These are phyloP conservation scores for Haplochromis vanheusdeni DNA, from an alignment of 2,113 vertebrate genomes.

Conservation along the genomic window DNA sequence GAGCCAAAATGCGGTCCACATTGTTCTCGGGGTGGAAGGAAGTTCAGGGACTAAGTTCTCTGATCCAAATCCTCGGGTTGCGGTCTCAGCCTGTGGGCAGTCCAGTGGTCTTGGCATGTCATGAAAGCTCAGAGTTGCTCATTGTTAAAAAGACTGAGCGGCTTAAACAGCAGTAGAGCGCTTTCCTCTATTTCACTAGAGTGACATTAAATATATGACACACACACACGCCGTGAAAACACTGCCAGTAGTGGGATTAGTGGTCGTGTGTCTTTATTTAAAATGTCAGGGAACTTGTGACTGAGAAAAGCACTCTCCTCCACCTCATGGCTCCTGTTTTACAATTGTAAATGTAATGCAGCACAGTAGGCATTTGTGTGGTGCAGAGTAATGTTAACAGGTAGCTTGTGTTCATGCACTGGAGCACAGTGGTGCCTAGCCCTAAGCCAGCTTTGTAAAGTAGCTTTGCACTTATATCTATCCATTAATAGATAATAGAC, in stretches of 20 bases:
- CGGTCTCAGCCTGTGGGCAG: background rate
- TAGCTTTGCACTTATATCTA: background rate
- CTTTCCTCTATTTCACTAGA: background rate
- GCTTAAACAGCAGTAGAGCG: background rate
- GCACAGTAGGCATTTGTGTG: background rate
- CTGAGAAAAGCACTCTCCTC: background rate
- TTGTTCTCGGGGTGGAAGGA: background rate
- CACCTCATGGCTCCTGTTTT: background rate
- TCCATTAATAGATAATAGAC: background rate
- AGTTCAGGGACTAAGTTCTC: background rate
- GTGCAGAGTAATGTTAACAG: background rate
- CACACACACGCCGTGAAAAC: background rate
- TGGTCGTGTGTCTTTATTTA: background rate
- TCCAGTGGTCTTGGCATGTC: conserved; percentile 2
- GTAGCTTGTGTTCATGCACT: background rate
- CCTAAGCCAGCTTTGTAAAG: background rate
- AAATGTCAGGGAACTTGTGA: background rate
- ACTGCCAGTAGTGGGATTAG: background rate
- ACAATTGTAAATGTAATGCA: background rate
- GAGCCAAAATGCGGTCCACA: background rate
- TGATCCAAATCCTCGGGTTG: background rate
- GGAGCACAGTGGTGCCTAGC: background rate
- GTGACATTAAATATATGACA: background rate
- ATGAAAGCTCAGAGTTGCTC: conserved; percentile 22
- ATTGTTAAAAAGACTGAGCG: conserved; percentile 12